Evolutionary conservation across 2,888 invertebrate genomes (phyloP), one percentile per base, ranked within the genome.

Genomic region (Oscheius onirici): DNA sequence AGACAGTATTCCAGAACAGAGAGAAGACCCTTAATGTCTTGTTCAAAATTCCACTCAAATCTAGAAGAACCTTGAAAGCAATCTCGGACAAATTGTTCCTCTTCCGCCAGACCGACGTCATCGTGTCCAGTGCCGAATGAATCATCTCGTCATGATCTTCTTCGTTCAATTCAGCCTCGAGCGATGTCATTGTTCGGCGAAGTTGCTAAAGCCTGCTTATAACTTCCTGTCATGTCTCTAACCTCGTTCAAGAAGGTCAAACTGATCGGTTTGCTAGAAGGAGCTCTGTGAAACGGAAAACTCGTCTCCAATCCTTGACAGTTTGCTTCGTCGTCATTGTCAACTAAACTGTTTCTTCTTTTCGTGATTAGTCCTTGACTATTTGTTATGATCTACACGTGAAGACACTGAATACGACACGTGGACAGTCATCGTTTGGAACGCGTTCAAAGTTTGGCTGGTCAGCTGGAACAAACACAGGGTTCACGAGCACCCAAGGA

Each of bases 1-100:
- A 86, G 76, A 71, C 86, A 86, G 68, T 84, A 85, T 60, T 86
- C 86, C 43, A 86, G 68, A n/a, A 83, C 75, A 8, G 79, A 54
- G 20, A 86, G 72, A 3, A 86, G 74, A 22, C 85, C 85, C 80
- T 46, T 10, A 15, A 17, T 46, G 46, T 46, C 3, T 10, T 17
- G 13, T 13, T 46, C 3, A 10, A 3, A 46, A 46, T n/a, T n/a
- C n/a, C n/a, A n/a, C n/a, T n/a, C n/a, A 46, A 44, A 44, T 22
- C 46, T 46, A 17, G 1, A 24, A 26, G 26, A 46, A 49, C 81
- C 74, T 81, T 80, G 60, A 84, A 77, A 13, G 85, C 84, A 22
- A 85, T 78, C 44, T 85, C 85, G 2, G 85, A 85, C 34, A 78
- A 72, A 15, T 66, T 60, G 51, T 84, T 81, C 17, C 84, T 60